phyloP scores from a whole-genome alignment of 2,888 invertebrate species.

The Prosopocoilus inquinatus region DNA sequence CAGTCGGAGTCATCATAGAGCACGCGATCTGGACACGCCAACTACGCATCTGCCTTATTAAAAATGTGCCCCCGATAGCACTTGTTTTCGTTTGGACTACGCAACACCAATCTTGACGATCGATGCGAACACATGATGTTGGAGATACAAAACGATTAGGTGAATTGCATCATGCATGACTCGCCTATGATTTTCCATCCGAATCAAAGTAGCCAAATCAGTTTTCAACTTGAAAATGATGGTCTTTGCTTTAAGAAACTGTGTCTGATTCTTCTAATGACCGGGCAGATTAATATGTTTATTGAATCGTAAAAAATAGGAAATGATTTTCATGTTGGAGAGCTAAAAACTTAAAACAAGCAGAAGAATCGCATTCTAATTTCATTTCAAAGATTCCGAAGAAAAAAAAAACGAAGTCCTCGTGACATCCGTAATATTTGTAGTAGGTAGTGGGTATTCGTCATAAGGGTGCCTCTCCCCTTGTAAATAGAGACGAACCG shows the following conservation, averaged over 20 bases:
- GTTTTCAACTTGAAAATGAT: no score
- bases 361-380: not conserved
- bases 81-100: no score
- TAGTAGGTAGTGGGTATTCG: conserved; percentile 18
- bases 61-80: not conserved
- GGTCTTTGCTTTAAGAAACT: no score
- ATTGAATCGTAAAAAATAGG: no score
- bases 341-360: not conserved
- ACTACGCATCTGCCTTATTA: conserved; percentile 28
- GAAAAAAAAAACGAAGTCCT: no score
- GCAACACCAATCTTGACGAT: no score
- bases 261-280: no score
- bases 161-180: not conserved
- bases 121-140: no score
- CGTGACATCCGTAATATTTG: conserved; percentile 7
- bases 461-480: conserved; percentile 27
- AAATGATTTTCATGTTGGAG: no score
- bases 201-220: no score
- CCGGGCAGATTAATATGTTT: no score
- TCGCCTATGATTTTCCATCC: no score
- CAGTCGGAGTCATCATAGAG: conserved; percentile 29
- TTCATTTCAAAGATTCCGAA: not conserved
- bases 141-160: not conserved
- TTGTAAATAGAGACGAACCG: conserved; percentile 31
- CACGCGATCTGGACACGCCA: conserved; percentile 31